Conservation (phyloP, 2,797 vertebrate species). For the Argentina silus region DNA sequence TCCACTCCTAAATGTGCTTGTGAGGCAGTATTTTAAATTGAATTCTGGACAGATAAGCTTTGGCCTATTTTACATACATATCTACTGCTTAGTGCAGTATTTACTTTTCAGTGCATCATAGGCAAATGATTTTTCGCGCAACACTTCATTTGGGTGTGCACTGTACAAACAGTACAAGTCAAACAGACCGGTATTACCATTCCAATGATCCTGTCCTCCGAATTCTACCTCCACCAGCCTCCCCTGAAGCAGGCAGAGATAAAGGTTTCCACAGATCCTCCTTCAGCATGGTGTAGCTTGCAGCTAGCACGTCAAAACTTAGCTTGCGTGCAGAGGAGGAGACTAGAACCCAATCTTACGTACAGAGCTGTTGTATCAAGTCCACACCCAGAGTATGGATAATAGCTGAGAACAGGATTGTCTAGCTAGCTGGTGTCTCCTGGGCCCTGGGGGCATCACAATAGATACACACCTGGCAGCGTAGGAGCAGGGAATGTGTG, state of each 20-base stretch:
- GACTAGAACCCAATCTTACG: conserved; percentile 19
- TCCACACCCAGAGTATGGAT: conserved; percentile 16
- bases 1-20: neutral
- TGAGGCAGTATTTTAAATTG: neutral
- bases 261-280: neutral
- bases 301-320: conserved; percentile 7
- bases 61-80: neutral
- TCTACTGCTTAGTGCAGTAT: too few relatives aligned
- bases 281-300: neutral
- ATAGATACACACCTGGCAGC: neutral
- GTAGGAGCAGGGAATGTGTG: neutral
- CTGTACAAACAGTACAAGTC: neutral
- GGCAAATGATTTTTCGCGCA: too few relatives aligned
- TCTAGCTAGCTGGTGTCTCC: conserved; percentile 10
- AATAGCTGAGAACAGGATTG: conserved; percentile 32
- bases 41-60: neutral
- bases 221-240: too few relatives aligned
- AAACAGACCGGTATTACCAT: neutral
- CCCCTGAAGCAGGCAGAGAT: neutral
- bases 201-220: too few relatives aligned
- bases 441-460: neutral
- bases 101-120: too few relatives aligned
- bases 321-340: neutral
- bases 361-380: conserved; percentile 18
- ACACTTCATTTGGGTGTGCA: neutral